Evolutionary conservation across 2,113 vertebrate species (phyloP).

Genomic region (Pyxicephalus adspersus): DNA sequence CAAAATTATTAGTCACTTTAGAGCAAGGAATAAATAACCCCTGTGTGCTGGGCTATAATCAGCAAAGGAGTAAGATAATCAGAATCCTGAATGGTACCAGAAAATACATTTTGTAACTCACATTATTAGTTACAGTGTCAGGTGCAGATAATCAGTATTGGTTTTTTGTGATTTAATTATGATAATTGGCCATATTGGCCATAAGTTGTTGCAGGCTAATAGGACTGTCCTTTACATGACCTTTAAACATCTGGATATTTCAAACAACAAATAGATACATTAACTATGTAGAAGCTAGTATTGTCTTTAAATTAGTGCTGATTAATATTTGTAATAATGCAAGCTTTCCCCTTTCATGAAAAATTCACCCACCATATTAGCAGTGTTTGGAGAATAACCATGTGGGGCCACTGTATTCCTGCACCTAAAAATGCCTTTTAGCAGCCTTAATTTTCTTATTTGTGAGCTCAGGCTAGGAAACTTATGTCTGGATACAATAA

Average conservation of each 20-base stretch:
- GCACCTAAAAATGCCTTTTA: too few relatives aligned
- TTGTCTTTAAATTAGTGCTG: not conserved
- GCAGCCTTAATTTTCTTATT: too few relatives aligned
- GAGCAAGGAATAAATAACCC: conserved; percentile 15
- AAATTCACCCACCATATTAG: too few relatives aligned
- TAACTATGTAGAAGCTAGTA: not conserved
- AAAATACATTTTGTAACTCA: conserved; percentile 1
- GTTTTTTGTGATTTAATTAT: conserved; percentile 35
- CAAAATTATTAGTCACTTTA: conserved; percentile 9
- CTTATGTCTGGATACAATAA: too few relatives aligned
- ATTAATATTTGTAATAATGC: not conserved
- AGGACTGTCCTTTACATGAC: conserved; percentile 37
- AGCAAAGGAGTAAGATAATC: not conserved
- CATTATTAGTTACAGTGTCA: conserved; percentile 40
- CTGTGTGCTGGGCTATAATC: conserved; percentile 11
- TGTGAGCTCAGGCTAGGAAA: too few relatives aligned
- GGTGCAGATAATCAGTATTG: conserved; percentile 40
- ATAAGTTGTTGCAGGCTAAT: conserved; percentile 34
- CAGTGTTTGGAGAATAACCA: too few relatives aligned
- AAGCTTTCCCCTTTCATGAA: too few relatives aligned
- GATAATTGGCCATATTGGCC: conserved; percentile 52
- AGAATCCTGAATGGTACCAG: not conserved
- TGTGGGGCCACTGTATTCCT: too few relatives aligned
- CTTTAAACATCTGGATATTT: conserved; percentile 32
- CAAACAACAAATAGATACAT: conserved; percentile 2